Evolutionary conservation across 2,888 invertebrate genomes (phyloP).

Genomic region (Lycocerus yunnanus): DNA sequence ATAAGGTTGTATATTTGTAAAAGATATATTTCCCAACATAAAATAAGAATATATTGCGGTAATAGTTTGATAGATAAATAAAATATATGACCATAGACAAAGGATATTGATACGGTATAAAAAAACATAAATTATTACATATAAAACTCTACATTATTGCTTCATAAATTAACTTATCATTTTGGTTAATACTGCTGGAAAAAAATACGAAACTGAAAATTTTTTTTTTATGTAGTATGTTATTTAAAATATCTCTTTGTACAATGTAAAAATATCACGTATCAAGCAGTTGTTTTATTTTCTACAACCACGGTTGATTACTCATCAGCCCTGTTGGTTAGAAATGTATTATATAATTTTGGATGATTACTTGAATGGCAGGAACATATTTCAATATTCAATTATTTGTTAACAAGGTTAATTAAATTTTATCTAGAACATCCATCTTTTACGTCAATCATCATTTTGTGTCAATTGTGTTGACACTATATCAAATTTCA

Average conservation of each 20-base stretch:
- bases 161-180: neutral
- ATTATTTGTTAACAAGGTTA: neutral
- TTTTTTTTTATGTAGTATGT: too few species aligned
- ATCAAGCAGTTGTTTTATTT: too few species aligned
- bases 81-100: neutral
- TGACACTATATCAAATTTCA: neutral
- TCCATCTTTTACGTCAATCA: neutral
- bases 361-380: neutral
- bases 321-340: too few species aligned
- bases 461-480: neutral
- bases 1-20: neutral
- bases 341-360: too few species aligned
- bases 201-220: neutral
- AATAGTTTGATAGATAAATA: neutral
- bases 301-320: too few species aligned
- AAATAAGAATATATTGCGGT: neutral
- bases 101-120: neutral
- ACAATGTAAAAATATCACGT: too few species aligned
- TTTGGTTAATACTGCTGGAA: neutral
- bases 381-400: neutral
- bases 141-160: neutral
- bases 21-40: neutral
- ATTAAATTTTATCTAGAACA: neutral
- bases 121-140: neutral
- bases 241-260: too few species aligned